phyloP scores from a whole-genome alignment of 2,113 vertebrate species.

The Nipponia nippon region DNA sequence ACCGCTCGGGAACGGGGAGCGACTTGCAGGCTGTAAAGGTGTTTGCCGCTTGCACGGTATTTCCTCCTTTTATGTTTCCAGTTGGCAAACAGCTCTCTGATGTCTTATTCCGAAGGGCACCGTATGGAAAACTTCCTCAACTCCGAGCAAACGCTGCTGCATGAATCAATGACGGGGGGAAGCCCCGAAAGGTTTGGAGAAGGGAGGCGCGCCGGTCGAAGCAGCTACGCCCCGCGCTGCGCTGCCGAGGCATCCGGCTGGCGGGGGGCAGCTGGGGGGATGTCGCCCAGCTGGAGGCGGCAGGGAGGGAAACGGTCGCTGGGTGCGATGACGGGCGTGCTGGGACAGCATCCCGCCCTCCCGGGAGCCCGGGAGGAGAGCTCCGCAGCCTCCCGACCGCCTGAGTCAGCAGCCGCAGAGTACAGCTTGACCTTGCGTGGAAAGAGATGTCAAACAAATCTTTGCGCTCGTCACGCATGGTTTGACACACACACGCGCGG shows the following conservation, averaged over 20 bases:
- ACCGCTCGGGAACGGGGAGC: rapidly evolving
- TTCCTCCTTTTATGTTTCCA: neutral
- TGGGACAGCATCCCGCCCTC: neutral
- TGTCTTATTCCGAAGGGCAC: neutral
- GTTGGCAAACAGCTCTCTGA: neutral
- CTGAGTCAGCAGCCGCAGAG: neutral
- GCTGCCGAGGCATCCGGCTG: neutral
- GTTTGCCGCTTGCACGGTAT: neutral
- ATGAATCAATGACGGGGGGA: neutral
- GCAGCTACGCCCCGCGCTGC: rapidly evolving
- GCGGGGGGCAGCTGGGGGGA: neutral
- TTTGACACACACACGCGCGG: neutral
- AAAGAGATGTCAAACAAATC: slow-evolving; percentile 51
- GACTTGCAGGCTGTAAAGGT: neutral
- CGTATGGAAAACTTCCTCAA: neutral
- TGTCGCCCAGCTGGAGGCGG: neutral
- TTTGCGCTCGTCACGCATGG: neutral
- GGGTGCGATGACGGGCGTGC: rapidly evolving
- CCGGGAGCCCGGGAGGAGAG: neutral
- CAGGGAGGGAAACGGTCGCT: neutral
- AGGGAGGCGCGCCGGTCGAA: no score
- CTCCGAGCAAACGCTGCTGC: neutral
- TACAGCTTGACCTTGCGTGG: slow-evolving; percentile 20
- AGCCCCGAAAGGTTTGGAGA: neutral
- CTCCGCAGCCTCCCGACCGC: neutral